Evolutionary conservation across 2,888 invertebrate genomes (phyloP), one percentile per base, ranked within the genome.

Genomic region (Euproctis similis): DNA sequence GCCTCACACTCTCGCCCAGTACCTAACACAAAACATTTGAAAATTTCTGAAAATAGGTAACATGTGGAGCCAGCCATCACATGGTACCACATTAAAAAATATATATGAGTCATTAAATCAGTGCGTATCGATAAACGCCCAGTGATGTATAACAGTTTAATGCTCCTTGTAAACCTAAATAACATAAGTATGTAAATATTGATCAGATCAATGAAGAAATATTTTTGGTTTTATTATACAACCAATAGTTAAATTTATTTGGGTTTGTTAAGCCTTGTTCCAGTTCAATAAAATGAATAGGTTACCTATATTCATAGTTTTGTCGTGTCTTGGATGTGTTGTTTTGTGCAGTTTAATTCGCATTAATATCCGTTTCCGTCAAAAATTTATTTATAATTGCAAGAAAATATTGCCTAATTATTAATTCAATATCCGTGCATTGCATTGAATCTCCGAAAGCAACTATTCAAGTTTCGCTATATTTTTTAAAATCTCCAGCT

Each of bases 201-300:
- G 46, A 42, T 46, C 46, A 46, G 45, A 50, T 49, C 52, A 53
- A 45, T 44, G 46, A n/a, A n/a, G 39, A 52, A 55, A 59, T 64
- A 64, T 65, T 65, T n/a, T 62, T 53, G 51, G 54, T 53, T 52
- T n/a, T 42, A 51, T 57, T 65, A 69, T 63, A 70, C 50, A 57
- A 47, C 47, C 58, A 53, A 55, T 54, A 43, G 61, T 64, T 53
- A 65, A 63, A 53, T 55, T 49, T 59, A 55, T 65, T 66, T 53
- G 30, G 46, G 53, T 44, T 47, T 45, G 36, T n/a, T n/a, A n/a
- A 57, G 42, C 70, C 72, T 73, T 66, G 68, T 44, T 50, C 72
- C 59, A 62, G 56, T 61, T 44, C 39, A 28, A 14, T 36, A 37
- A 53, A 47, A 42, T 49, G 44, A 34, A 40, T 34, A 30, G 34